Evolutionary conservation across 2,888 invertebrate species (phyloP), one percentile per base, ranked within the genome.

Genomic region (Oligia strigilis): DNA sequence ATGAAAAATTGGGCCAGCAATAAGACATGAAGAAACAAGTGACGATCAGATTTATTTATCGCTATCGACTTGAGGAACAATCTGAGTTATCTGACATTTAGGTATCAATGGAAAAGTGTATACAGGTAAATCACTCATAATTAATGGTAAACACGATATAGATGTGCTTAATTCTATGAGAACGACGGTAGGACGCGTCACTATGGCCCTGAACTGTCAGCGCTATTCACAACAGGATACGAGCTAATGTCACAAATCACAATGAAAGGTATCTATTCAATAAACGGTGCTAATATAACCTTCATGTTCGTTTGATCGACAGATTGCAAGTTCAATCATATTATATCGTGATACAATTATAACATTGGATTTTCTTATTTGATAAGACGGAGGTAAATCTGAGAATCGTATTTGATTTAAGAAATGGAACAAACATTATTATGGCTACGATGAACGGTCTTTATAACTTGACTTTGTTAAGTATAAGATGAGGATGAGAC

Each of bases 61-160:
- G 14, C 36, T 23, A 23, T 73, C 13, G 17, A 49, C 4, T 40
- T 40, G 49, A 40, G 13, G 17, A 72, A n/a, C 0, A 52, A n/a
- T 49, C 58, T 4, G 4, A 17, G 0, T 23, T 36, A 11, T 55
- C 14, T 49, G 65, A n/a, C 23, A 60, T 52, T 49, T 43, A 73
- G 2, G 2, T 49, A 49, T 29, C 13, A 78, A 49, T 78, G 23
- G 23, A 67, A 79, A 49, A 40, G 14, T 49, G n/a, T 29, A 40
- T 8, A 40, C n/a, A 81, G 81, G 29, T 60, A 80, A 80, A 73
- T 73, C 17, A 81, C 11, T 64, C 49, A 76, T 58, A 11, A 58
- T 64, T 70, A 70, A 64, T 70, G 8, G 65, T 70, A 69, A 60
- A 62, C 40, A 65, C n/a, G 23, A 67, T 65, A 49, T 36, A 70